Evolutionary conservation across 2,888 invertebrate species (phyloP), one percentile per base, ranked within the genome.

Genomic region (Halictus ligatus): DNA sequence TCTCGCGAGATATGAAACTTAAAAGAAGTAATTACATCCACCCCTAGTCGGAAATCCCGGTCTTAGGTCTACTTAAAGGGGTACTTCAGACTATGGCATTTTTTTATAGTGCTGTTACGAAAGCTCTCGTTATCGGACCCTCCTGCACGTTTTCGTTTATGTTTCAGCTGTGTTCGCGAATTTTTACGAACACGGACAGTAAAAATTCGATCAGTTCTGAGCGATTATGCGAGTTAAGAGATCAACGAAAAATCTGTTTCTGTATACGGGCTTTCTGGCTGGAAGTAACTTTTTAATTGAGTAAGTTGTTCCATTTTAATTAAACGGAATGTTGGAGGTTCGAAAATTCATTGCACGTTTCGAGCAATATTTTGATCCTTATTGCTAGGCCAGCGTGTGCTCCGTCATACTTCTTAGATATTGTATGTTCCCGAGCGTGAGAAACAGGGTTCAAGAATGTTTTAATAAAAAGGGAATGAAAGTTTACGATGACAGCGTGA

Each of bases 381-480:
- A 29, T 7, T 29, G 29, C 7, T 15, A 29, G 29, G 10, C 64
- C 29, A 18, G 8, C 67, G 67, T 35, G 40, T 35, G 67, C 35
- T 12, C 35, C 21, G 21, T 35, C 40, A 69, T 69, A 69, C 21
- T 69, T 69, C 40, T 21, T 21, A 69, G 35, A 40, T 35, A 69
- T 69, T 69, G 67, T 69, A 69, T 40, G 67, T 40, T 21, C 40
- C 35, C 35, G 4, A 21, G 35, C 67, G 67, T 40, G 35, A 69
- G 67, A 69, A 69, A 69, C 40, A 69, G 67, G 67, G 10, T 69
- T 21, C 21, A 69, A 69, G 67, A 69, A 69, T 69, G 67, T 69
- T 69, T 69, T 69, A 69, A 69, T 69, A 69, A 69, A 69, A 69
- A 69, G 67, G 67, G 40, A 69, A 69, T 40, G 67, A 69, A 40